Percentiles rank a stretch among this genome's conserved stretches.
Conservation (phyloP, 2,113 vertebrate genomes). For the Sigmodon hispidus region DNA sequence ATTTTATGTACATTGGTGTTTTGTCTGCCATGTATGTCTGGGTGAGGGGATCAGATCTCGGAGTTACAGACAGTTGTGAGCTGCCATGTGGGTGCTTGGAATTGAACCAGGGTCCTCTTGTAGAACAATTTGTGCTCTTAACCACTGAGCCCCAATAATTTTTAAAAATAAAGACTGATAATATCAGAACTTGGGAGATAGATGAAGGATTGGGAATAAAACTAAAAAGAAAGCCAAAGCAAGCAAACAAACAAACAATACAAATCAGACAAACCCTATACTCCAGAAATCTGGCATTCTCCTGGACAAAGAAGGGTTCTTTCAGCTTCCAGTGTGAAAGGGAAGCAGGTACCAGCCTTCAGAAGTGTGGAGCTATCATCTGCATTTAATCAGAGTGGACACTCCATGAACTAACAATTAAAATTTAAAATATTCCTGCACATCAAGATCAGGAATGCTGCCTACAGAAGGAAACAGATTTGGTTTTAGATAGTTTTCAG, state of each 20-base stretch:
- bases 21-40: too few relatives aligned
- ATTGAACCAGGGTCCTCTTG: too few relatives aligned
- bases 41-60: too few relatives aligned
- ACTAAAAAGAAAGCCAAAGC: neutral
- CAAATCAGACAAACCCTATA: neutral
- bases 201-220: neutral
- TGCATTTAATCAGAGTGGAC: neutral
- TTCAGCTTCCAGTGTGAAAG: too few relatives aligned
- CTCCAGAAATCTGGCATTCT: neutral
- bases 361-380: neutral
- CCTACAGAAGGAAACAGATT: neutral
- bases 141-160: too few relatives aligned
- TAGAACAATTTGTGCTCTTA: too few relatives aligned
- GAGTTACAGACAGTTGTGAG: too few relatives aligned
- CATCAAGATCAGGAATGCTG: too few relatives aligned
- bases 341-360: neutral
- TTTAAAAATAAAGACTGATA: neutral
- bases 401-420: neutral
- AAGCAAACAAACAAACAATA: neutral
- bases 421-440: too few relatives aligned
- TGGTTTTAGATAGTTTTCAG: neutral
- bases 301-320: neutral
- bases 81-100: too few relatives aligned
- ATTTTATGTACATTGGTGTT: too few relatives aligned
- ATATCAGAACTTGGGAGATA: neutral